phyloP scores from a whole-genome alignment of 2,797 vertebrate genomes.

The Rhinoraja longicauda region DNA sequence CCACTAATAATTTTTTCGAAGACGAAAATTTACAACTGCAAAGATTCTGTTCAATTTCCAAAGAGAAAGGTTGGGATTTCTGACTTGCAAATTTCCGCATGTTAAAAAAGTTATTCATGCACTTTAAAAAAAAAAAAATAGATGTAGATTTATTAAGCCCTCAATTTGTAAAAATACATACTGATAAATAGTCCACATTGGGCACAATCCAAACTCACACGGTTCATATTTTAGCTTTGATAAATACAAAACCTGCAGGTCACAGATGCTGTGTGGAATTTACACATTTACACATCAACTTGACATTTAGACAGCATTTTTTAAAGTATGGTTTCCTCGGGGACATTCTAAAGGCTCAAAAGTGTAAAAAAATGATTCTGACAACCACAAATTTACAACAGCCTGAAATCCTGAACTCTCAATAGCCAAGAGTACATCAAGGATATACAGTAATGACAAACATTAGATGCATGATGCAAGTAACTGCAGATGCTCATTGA shows the following conservation, averaged over 20 bases:
- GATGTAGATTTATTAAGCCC: neutral
- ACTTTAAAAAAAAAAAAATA: neutral
- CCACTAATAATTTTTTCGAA: too few species aligned
- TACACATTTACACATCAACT: neutral
- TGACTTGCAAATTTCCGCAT: neutral
- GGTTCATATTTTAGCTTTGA: too few species aligned
- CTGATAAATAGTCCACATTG: neutral
- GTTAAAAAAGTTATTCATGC: neutral
- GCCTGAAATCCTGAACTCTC: neutral
- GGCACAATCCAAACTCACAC: neutral
- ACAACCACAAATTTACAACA: neutral
- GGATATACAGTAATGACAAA: neutral
- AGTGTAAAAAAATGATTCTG: neutral
- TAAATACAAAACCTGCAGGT: neutral
- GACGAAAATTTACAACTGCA: neutral
- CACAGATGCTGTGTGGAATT: neutral
- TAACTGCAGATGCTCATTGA: too few species aligned
- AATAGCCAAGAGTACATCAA: neutral
- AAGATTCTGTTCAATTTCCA: neutral
- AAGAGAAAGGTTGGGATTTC: neutral
- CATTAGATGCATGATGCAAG: neutral
- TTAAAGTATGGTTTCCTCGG: neutral
- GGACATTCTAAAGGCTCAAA: neutral
- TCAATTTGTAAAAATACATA: neutral
- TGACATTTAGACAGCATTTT: neutral